A percentile compares a stretch with the other conserved stretches of the same genome.
Conservation (phyloP, 2,888 invertebrate genomes). For the Apamea epomidion region DNA sequence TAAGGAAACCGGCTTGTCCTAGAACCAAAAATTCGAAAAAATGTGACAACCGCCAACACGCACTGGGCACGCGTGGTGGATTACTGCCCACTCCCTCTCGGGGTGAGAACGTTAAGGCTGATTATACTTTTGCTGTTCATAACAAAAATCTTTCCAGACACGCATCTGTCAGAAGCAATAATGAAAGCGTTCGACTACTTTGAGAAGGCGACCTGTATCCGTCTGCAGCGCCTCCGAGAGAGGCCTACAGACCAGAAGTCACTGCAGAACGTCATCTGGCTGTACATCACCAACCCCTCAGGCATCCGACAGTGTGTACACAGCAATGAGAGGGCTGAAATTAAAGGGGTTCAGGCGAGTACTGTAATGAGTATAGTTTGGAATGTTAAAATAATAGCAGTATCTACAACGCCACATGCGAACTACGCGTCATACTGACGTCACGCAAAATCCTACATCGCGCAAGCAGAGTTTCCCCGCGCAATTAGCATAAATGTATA, state of each 20-base stretch:
- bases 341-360: slow-evolving; percentile 83
- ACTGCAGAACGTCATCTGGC: slow-evolving; percentile 79
- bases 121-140: background rate
- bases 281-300: slow-evolving; percentile 84
- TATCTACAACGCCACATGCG: too few species aligned
- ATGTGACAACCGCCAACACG: background rate
- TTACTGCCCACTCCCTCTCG: background rate
- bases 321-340: slow-evolving; percentile 80
- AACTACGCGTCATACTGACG: too few species aligned
- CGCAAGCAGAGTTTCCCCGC: too few species aligned
- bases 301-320: slow-evolving; percentile 86
- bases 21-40: background rate
- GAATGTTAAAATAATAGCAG: background rate
- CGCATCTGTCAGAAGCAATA: slow-evolving; percentile 77
- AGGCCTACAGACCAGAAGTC: slow-evolving; percentile 80
- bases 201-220: slow-evolving; percentile 83
- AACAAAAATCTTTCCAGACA: slow-evolving; percentile 69
- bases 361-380: background rate
- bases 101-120: background rate
- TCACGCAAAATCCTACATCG: too few species aligned
- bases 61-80: background rate
- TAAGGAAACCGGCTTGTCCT: background rate
- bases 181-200: slow-evolving; percentile 83
- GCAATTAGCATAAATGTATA: too few species aligned
- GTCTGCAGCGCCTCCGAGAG: slow-evolving; percentile 82